A percentile compares a stretch with the other conserved stretches of the same genome.
Evolutionary conservation across 2,113 vertebrate species (phyloP).

Genomic region (Carassius carassius): DNA sequence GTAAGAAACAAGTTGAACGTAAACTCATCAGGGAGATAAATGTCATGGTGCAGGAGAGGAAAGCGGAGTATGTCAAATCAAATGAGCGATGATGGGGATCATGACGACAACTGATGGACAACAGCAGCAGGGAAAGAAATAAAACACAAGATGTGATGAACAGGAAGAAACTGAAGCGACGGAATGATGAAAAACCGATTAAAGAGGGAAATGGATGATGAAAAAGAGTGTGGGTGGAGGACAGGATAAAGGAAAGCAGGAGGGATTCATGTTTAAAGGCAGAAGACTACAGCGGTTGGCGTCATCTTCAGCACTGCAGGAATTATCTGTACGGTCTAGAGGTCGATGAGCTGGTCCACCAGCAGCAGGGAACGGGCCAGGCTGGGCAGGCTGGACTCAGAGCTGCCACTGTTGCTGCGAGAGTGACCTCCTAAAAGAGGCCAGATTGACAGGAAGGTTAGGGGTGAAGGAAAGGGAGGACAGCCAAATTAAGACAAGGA

Average conservation of each 20-base stretch:
- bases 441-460: conserved; percentile 42
- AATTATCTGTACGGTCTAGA: conserved; percentile 78
- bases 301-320: conserved; percentile 23
- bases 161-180: neutral
- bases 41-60: neutral
- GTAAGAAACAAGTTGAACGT: neutral
- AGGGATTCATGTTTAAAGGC: neutral
- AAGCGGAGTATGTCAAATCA: neutral
- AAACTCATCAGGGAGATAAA: conserved; percentile 1
- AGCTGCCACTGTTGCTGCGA: conserved; percentile 98
- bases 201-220: neutral
- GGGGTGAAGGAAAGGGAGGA: neutral
- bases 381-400: conserved; percentile 98
- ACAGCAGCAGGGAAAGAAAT: neutral
- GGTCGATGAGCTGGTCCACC: conserved; percentile 99
- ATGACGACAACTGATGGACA: neutral
- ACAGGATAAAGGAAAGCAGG: neutral
- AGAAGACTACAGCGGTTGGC: conserved; percentile 14
- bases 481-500: conserved; percentile 40
- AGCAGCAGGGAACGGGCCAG: conserved; percentile 98
- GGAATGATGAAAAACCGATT: neutral
- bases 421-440: conserved; percentile 89
- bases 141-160: neutral
- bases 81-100: conserved; percentile 18
- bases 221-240: neutral